Conservation (phyloP, 2,888 invertebrate species). For the Balanococcus diminutus region DNA sequence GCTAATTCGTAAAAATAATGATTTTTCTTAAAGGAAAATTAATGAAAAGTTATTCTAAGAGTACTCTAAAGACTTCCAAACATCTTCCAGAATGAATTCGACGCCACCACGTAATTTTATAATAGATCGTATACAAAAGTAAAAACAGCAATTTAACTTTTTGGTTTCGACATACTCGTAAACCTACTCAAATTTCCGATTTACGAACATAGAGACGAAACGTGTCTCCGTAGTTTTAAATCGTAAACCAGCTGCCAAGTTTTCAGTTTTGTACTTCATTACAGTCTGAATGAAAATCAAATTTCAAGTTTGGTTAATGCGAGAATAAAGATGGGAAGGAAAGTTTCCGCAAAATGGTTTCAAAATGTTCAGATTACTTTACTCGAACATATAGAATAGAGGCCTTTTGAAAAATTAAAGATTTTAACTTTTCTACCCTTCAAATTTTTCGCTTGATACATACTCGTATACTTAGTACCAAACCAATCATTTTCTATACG, state of each 20-base stretch:
- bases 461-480: too few species aligned
- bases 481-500: too few species aligned
- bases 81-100: background rate
- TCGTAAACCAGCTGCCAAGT: conserved; percentile 1
- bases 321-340: background rate
- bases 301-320: background rate
- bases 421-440: too few species aligned
- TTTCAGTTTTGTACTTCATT: background rate
- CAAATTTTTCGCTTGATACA: too few species aligned
- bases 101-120: background rate
- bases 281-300: background rate
- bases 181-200: background rate
- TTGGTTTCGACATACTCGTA: background rate
- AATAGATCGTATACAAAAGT: background rate
- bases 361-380: background rate
- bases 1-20: too few species aligned
- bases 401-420: too few species aligned
- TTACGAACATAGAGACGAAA: background rate
- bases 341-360: background rate
- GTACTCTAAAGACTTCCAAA: too few species aligned
- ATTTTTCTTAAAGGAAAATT: background rate
- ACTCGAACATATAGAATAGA: background rate
- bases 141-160: background rate
- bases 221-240: background rate
- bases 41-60: background rate